phyloP scores from a whole-genome alignment of 2,888 invertebrate genomes.

The Parnassius glacialis region DNA sequence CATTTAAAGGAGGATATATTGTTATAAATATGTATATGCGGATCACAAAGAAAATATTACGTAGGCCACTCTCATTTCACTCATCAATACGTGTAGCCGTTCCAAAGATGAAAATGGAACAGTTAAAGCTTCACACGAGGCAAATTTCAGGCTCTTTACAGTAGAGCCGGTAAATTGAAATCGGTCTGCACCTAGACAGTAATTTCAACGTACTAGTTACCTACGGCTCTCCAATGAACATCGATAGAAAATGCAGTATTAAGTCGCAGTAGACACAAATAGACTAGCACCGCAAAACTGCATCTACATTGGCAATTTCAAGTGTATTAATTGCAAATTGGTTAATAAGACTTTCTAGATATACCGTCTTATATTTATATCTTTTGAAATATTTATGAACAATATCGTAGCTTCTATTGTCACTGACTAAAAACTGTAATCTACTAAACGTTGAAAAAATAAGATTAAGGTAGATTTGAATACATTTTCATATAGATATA shows the following conservation, averaged over 20 bases:
- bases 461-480: too few relatives aligned
- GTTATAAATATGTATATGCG: too few relatives aligned
- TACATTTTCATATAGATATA: too few relatives aligned
- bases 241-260: slow-evolving; percentile 22
- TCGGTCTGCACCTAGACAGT: slow-evolving; percentile 24
- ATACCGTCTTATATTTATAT: too few relatives aligned
- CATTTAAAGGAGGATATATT: too few relatives aligned
- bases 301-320: slow-evolving; percentile 12
- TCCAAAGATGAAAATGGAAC: slow-evolving; percentile 17
- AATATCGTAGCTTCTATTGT: too few relatives aligned
- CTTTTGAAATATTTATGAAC: too few relatives aligned
- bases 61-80: too few relatives aligned
- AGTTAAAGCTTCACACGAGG: slow-evolving; percentile 9
- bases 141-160: slow-evolving; percentile 18
- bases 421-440: too few relatives aligned
- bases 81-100: neutral
- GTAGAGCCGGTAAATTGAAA: slow-evolving; percentile 24
- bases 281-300: slow-evolving; percentile 22
- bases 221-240: slow-evolving; percentile 18
- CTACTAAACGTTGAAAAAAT: too few relatives aligned
- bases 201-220: slow-evolving; percentile 24
- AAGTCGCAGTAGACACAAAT: slow-evolving; percentile 12
- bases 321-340: slow-evolving; percentile 11
- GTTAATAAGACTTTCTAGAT: neutral
- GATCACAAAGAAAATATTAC: too few relatives aligned